phyloP scores from a whole-genome alignment of 2,888 invertebrate genomes.

The Phymatocera aterrima region DNA sequence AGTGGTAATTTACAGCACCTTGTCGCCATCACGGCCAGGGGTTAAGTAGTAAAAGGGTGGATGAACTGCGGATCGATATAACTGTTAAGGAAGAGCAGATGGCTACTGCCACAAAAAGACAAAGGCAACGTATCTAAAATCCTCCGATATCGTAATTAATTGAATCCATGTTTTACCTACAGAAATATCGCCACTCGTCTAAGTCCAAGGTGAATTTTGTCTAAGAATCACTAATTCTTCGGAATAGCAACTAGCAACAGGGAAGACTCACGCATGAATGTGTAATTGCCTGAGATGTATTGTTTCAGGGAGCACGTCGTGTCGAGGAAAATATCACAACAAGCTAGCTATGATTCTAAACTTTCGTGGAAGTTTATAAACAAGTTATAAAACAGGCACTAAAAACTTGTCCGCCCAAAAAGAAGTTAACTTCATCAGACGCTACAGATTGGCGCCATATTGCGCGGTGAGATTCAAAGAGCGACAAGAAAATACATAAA shows the following conservation, averaged over 20 bases:
- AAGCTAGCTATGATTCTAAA: no score
- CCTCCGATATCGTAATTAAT: slow-evolving; percentile 29
- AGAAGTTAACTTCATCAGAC: slow-evolving; percentile 22
- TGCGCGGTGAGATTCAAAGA: slow-evolving; percentile 11
- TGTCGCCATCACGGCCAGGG: slow-evolving; percentile 39
- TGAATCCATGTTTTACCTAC: not conserved
- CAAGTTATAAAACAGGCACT: not conserved
- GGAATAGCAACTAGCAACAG: no score
- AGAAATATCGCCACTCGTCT: not conserved
- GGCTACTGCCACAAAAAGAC: slow-evolving; percentile 20
- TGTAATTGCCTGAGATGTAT: no score
- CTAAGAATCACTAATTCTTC: no score
- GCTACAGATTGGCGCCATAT: not conserved
- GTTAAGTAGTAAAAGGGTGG: slow-evolving; percentile 40
- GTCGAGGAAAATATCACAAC: no score
- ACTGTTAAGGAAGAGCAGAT: slow-evolving; percentile 42
- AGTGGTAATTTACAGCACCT: slow-evolving; percentile 25
- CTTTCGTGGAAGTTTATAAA: slow-evolving; percentile 13
- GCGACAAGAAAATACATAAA: not conserved
- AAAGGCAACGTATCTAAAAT: slow-evolving; percentile 5
- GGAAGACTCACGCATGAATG: not conserved
- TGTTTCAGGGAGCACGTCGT: no score
- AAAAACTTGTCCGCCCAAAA: slow-evolving; percentile 6
- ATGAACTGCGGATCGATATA: slow-evolving; percentile 41
- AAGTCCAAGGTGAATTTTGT: not conserved